A percentile compares a stretch with the other conserved stretches of the same genome.
phyloP scores from a whole-genome alignment of 2,888 invertebrate species.

The Tinea semifulvella region DNA sequence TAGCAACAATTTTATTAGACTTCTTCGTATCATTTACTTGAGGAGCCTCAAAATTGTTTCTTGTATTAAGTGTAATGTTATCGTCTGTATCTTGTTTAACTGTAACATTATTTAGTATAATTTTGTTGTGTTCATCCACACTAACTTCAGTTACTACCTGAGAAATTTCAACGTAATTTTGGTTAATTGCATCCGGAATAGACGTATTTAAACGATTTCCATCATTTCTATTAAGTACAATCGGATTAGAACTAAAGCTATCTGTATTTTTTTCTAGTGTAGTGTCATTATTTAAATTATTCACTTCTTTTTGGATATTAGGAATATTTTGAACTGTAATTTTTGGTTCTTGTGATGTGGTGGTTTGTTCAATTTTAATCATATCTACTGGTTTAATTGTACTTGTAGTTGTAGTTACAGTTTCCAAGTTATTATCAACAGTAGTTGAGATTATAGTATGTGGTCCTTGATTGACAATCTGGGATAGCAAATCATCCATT shows the following conservation, averaged over 20 bases:
- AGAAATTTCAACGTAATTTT: slow-evolving; percentile 11
- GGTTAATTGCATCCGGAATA: slow-evolving; percentile 13
- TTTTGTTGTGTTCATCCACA: not conserved
- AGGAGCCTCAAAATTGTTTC: slow-evolving; percentile 3
- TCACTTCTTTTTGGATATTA: slow-evolving; percentile 11
- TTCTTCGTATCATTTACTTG: slow-evolving; percentile 16
- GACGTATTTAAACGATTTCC: slow-evolving; percentile 18
- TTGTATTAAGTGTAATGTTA: not conserved
- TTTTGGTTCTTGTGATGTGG: slow-evolving; percentile 16
- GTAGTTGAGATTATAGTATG: slow-evolving; percentile 24
- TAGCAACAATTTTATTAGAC: not conserved
- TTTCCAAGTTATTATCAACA: slow-evolving; percentile 14
- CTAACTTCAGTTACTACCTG: not conserved
- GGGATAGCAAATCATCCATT: slow-evolving; percentile 58
- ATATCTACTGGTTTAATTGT: slow-evolving; percentile 23
- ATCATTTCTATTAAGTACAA: not conserved
- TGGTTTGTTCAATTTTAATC: slow-evolving; percentile 2
- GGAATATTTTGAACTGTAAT: slow-evolving; percentile 1
- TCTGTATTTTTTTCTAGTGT: not conserved
- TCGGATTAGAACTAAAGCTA: not conserved
- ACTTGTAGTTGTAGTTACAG: slow-evolving; percentile 24
- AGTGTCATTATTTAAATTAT: slow-evolving; percentile 3
- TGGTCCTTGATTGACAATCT: slow-evolving; percentile 45
- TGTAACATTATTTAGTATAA: not conserved
- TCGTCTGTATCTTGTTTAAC: not conserved